These are phyloP conservation scores for Eupeodes corollae DNA, from an alignment of 1,140 invertebrate genomes.

Conservation along the genomic window DNA sequence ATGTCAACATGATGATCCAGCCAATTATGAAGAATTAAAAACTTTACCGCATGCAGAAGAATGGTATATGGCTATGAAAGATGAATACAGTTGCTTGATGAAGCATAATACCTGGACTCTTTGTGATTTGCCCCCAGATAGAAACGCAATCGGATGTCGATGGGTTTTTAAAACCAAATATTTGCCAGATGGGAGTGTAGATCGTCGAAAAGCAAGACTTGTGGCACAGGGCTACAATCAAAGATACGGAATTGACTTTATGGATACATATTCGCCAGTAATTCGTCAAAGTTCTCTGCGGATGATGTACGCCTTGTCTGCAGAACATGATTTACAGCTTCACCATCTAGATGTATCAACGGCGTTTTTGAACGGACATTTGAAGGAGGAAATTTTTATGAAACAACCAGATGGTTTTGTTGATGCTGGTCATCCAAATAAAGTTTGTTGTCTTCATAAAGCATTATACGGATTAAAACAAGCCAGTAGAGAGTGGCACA, in stretches of 20 bases:
- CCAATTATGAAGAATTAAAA: neutral
- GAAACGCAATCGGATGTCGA: neutral
- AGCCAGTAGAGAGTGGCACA: slow-evolving; percentile 21
- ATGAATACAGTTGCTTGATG: neutral
- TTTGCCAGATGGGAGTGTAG: neutral
- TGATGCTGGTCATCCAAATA: neutral
- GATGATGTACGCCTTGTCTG: slow-evolving; percentile 4
- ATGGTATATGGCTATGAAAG: slow-evolving; percentile 7
- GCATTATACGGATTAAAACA: slow-evolving; percentile 37
- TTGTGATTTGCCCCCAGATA: neutral
- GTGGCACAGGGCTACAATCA: too few species aligned
- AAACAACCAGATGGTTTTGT: slow-evolving; percentile 18
- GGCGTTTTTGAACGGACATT: slow-evolving; percentile 24
- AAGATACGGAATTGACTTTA: slow-evolving; percentile 25
- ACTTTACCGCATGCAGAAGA: neutral
- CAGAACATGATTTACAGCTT: slow-evolving; percentile 13
- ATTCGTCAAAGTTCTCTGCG: slow-evolving; percentile 7
- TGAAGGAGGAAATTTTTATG: slow-evolving; percentile 37
- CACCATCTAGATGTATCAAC: slow-evolving; percentile 30
- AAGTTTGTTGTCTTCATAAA: slow-evolving; percentile 27
- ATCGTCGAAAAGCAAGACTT: slow-evolving; percentile 25
- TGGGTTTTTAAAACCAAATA: neutral
- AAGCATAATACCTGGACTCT: neutral
- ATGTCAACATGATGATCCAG: neutral
- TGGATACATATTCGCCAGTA: slow-evolving; percentile 30